A percentile compares a stretch with the other conserved stretches of the same genome.
Evolutionary conservation across 23 tunicate species (phyloP).

Genomic region (Ciona savignyi): DNA sequence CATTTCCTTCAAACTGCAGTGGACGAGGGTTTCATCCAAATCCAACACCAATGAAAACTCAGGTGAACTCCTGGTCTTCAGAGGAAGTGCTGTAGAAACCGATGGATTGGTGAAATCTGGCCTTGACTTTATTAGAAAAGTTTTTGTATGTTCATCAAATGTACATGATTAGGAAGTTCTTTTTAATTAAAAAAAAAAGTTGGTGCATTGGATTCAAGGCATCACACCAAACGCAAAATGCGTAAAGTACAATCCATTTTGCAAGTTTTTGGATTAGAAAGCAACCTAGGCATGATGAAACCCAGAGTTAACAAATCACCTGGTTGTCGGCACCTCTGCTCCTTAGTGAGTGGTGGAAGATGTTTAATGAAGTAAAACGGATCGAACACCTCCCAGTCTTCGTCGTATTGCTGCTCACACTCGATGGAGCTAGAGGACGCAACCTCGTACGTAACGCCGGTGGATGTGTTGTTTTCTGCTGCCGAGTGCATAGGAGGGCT

Average conservation of each 20-base stretch:
- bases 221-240: no score
- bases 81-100: slow-evolving; percentile 52
- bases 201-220: no score
- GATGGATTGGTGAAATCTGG: no score
- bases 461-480: no score
- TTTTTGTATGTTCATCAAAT: no score
- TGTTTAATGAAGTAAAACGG: slow-evolving; percentile 83
- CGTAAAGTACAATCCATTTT: no score
- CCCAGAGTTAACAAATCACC: slow-evolving; percentile 10
- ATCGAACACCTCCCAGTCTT: slow-evolving; percentile 80
- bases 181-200: no score
- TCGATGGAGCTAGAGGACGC: slow-evolving; percentile 5
- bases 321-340: slow-evolving; percentile 68
- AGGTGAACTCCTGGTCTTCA: slow-evolving; percentile 88
- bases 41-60: slow-evolving; percentile 86
- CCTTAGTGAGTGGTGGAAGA: slow-evolving; percentile 71
- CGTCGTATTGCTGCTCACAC: slow-evolving; percentile 31
- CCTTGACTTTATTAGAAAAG: no score
- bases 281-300: neutral
- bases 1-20: slow-evolving; percentile 85
- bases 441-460: slow-evolving; percentile 12
- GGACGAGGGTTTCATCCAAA: slow-evolving; percentile 94
- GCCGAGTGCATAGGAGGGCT: no score
- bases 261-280: neutral
- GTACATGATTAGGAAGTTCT: no score